Base-by-base conservation (phyloP, 2,113 vertebrate species). In the Eublepharis macularius region DNA sequence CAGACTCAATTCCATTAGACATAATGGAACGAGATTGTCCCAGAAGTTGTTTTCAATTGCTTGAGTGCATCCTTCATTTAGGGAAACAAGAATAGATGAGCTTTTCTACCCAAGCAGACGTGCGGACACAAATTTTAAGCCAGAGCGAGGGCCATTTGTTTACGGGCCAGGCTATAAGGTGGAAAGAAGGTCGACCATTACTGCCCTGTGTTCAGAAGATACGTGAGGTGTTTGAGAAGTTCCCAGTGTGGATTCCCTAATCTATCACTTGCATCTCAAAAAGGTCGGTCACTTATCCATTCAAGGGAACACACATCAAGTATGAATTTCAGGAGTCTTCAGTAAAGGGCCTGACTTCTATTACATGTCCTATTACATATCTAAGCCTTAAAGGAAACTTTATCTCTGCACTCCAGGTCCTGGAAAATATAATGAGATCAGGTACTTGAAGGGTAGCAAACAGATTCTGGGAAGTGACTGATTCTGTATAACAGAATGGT, bases 21-120 rank as follows among this genome's bases (percentile, higher is more conserved):
- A 75, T 96, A 96, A 97, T 96, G 92, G 95, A 94, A 95, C 77
- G 32, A 95, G 95, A 95, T 93, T 94, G 95, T 95, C 93, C 89
- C 91, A 90, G 90, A 96, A 96, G 95, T 94, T 97, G 95, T 94
- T 96, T 96, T 94, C 95, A 92, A 96, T 94, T 96, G 96, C 95
- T 93, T 94, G 93, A 96, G 94, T 95, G 95, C 95, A 96, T 96
- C 82, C 92, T 96, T 96, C 95, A 95, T 96, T 96, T 96, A 95
- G 89, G 86, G 72, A 94, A 95, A 97, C 84, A 89, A 96, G 94
- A 93, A 96, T 81, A 75, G 88, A 96, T 79, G 94, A 94, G 94
- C 91, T 90, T 78, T 87, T 91, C 92, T 91, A 86, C 86, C 92
- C 90, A 88, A 70, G 86, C 69, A 2, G 34, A 94, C 83, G 75